A percentile compares a stretch with the other conserved stretches of the same genome.
These are phyloP conservation scores for Sweltsa coloradensis DNA, from an alignment of 1,140 invertebrate species.

Conservation along the genomic window DNA sequence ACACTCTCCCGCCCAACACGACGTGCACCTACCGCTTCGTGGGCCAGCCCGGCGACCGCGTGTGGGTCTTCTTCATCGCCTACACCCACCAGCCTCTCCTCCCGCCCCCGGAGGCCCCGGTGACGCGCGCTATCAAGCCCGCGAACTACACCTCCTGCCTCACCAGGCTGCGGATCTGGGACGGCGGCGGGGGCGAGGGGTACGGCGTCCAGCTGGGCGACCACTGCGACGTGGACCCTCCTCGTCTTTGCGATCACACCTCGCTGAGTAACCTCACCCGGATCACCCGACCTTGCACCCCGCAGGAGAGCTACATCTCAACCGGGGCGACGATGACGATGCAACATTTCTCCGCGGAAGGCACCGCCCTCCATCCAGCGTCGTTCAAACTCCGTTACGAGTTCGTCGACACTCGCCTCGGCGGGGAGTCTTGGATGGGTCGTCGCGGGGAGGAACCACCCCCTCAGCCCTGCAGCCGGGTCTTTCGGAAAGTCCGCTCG, in stretches of 20 bases:
- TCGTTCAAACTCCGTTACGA: slow-evolving; percentile 51
- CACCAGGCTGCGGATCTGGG: slow-evolving; percentile 47
- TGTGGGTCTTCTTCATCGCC: slow-evolving; percentile 79
- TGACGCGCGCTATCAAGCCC: background rate
- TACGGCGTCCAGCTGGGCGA: slow-evolving; percentile 37
- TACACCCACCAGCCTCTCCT: slow-evolving; percentile 45
- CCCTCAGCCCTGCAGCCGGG: slow-evolving; percentile 33
- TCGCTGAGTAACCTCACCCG: slow-evolving; percentile 60
- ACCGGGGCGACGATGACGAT: slow-evolving; percentile 32
- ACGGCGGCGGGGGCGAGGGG: slow-evolving; percentile 30
- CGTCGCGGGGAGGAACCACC: slow-evolving; percentile 5
- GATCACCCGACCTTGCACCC: slow-evolving; percentile 57
- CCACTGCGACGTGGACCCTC: slow-evolving; percentile 60
- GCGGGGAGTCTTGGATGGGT: slow-evolving; percentile 50
- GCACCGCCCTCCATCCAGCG: slow-evolving; percentile 38
- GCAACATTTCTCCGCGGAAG: slow-evolving; percentile 25
- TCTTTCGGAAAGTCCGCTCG: slow-evolving; percentile 39
- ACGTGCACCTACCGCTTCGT: slow-evolving; percentile 77
- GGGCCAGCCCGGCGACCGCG: slow-evolving; percentile 58
- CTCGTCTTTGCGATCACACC: slow-evolving; percentile 68
- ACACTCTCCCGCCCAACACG: slow-evolving; percentile 71
- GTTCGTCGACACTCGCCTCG: slow-evolving; percentile 67
- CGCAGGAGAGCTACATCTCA: slow-evolving; percentile 68
- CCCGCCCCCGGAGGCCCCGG: slow-evolving; percentile 7
- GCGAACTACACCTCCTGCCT: slow-evolving; percentile 27